A percentile compares a stretch with the other conserved stretches of the same genome.
These are phyloP conservation scores for Drosophila sp. DNA, from an alignment of 1,140 invertebrate species.

Conservation along the genomic window DNA sequence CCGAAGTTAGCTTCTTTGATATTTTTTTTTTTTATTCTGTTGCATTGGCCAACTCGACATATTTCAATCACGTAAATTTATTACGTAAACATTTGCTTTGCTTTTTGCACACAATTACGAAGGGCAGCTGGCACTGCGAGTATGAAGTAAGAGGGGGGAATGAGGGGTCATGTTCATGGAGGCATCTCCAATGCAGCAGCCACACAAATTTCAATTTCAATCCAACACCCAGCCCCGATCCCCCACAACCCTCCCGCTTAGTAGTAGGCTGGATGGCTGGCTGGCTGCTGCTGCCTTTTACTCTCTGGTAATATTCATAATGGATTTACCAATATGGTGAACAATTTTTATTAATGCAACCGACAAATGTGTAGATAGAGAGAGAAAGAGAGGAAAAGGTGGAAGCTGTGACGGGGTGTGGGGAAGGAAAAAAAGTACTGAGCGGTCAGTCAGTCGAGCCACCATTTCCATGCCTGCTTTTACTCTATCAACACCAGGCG, in stretches of 20 bases:
- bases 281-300: conserved; percentile 45
- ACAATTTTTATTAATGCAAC: conserved; percentile 78
- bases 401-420: neutral
- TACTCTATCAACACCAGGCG: conserved; percentile 38
- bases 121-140: conserved; percentile 26
- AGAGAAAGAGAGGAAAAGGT: neutral
- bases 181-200: conserved; percentile 38
- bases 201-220: conserved; percentile 78
- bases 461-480: conserved; percentile 7
- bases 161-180: conserved; percentile 1
- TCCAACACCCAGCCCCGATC: conserved; percentile 43
- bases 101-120: conserved; percentile 80
- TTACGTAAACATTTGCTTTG: conserved; percentile 83
- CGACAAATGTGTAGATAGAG: conserved; percentile 25
- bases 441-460: conserved; percentile 45
- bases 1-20: neutral
- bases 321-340: conserved; percentile 83
- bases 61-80: conserved; percentile 83
- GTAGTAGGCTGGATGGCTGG: neutral
- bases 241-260: neutral
- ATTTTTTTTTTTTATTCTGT: conserved; percentile 1
- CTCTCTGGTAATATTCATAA: conserved; percentile 81
- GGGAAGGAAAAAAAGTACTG: conserved; percentile 25
- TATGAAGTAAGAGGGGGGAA: conserved; percentile 13
- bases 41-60: conserved; percentile 73